Evolutionary conservation across 1,140 invertebrate species (phyloP), one percentile per base, ranked within the genome.

Genomic region (Linepithema humile): DNA sequence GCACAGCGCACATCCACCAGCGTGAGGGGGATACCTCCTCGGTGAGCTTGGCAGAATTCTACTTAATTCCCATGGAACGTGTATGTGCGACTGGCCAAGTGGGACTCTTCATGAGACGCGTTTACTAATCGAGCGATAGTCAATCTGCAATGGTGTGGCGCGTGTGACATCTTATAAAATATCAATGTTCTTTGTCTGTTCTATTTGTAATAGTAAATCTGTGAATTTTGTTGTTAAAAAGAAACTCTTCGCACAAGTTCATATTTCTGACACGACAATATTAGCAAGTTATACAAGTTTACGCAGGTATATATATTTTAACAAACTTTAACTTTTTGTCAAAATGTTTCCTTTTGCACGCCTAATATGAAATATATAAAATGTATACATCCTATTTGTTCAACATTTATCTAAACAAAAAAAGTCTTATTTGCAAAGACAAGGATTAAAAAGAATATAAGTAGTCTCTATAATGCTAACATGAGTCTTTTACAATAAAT

Each of bases 11-110:
- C 70, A 70, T 87, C 86, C 72, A 69, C 65, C 43, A 2, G n/a
- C 45, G 78, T 59, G 64, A 73, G 48, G 82, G 80, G 67, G 57
- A 72, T 55, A 65, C 59, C 60, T 53, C 85, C 26, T 32, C 26
- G 62, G 38, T 12, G 48, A 20, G 85, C 78, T 75, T 85, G 80
- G 80, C 86, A 80, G 55, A 53, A 88, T 87, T 73, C 82, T 78
- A 88, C 74, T 88, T 86, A 73, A 88, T 88, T 88, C 50, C 67
- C 62, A 43, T 23, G 60, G 29, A 60, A 86, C 17, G 38, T 53
- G 62, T 50, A 35, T 67, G 62, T 40, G 62, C 2, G 84, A 53
- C 77, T 17, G 84, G 62, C 45, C 67, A 43, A 64, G 23, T 20
- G n/a, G 15, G 35, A 64, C 12, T 2, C 32, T 35, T 40, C n/a